phyloP scores from a whole-genome alignment of 2,888 invertebrate genomes.

The Lepas anatifera region DNA sequence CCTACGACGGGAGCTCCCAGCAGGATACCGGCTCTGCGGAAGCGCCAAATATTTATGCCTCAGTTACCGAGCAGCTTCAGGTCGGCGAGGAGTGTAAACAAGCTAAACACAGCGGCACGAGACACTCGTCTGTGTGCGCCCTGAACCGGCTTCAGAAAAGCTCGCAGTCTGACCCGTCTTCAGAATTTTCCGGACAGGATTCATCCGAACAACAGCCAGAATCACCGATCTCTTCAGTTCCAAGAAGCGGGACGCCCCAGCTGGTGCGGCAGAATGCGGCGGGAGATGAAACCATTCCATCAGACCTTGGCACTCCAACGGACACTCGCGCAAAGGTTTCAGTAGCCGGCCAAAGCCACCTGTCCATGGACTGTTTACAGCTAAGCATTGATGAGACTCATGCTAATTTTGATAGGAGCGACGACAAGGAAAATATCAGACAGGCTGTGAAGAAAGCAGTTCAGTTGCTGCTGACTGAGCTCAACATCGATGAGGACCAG shows the following conservation, averaged over 20 bases:
- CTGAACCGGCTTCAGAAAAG: no score
- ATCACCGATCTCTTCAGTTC: not conserved
- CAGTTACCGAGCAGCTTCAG: no score
- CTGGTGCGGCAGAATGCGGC: not conserved
- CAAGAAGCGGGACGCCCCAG: not conserved
- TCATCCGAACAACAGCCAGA: not conserved
- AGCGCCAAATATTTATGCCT: no score
- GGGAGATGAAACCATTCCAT: not conserved
- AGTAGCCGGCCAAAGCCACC: not conserved
- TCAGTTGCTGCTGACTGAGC: not conserved
- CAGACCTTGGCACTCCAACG: not conserved
- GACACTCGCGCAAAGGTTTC: not conserved
- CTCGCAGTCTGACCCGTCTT: no score
- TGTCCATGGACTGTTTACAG: not conserved
- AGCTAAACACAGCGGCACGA: no score
- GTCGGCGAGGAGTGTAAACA: no score
- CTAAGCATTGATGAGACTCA: not conserved
- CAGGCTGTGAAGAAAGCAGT: not conserved
- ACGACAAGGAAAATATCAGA: not conserved
- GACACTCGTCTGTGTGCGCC: no score
- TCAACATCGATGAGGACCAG: not conserved
- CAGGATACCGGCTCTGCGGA: no score
- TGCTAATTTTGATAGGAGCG: not conserved
- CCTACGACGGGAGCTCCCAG: no score
- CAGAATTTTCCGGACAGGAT: no score